Percentiles rank a stretch among this genome's conserved stretches.
phyloP scores from a whole-genome alignment of 2,888 invertebrate genomes.

The Steromphala cineraria region DNA sequence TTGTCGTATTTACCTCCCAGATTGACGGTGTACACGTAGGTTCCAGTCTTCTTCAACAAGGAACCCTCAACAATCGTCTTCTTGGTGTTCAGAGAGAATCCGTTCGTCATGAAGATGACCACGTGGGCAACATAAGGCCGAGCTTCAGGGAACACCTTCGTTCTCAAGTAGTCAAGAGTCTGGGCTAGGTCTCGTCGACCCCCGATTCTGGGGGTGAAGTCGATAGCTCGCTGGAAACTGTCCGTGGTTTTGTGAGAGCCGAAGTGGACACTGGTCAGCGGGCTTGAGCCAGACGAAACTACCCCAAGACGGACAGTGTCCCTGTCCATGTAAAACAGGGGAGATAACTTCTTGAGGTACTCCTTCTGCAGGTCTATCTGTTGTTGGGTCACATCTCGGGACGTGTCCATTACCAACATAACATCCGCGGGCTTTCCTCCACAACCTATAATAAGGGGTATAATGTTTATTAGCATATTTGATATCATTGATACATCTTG shows the following conservation, averaged over 20 bases:
- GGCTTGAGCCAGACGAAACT: slow-evolving; percentile 26
- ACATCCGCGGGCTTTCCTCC: slow-evolving; percentile 38
- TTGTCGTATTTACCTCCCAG: slow-evolving; percentile 58
- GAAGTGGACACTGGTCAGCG: slow-evolving; percentile 4
- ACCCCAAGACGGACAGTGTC: slow-evolving; percentile 29
- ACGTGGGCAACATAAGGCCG: slow-evolving; percentile 28
- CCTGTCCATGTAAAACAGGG: slow-evolving; percentile 24
- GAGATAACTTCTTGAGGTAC: slow-evolving; percentile 31
- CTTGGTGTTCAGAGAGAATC: slow-evolving; percentile 21
- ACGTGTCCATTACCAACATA: slow-evolving; percentile 40
- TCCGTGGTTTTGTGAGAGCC: not conserved
- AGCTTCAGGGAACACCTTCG: slow-evolving; percentile 21
- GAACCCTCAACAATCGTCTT: slow-evolving; percentile 3
- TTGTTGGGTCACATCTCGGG: slow-evolving; percentile 21
- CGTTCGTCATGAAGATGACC: slow-evolving; percentile 32
- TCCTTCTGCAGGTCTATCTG: slow-evolving; percentile 25
- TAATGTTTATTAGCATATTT: not conserved
- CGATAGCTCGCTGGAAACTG: slow-evolving; percentile 13
- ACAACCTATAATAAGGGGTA: slow-evolving; percentile 23
- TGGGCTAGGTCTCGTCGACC: slow-evolving; percentile 21
- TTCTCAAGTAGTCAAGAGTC: slow-evolving; percentile 23
- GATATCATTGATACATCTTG: not conserved
- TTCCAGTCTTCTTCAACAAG: slow-evolving; percentile 45
- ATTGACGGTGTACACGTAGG: slow-evolving; percentile 67
- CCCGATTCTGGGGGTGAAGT: slow-evolving; percentile 18